Evolutionary conservation across 1,140 invertebrate genomes (phyloP), one percentile per base, ranked within the genome.

Genomic region (Leptinotarsa undecemlineata): DNA sequence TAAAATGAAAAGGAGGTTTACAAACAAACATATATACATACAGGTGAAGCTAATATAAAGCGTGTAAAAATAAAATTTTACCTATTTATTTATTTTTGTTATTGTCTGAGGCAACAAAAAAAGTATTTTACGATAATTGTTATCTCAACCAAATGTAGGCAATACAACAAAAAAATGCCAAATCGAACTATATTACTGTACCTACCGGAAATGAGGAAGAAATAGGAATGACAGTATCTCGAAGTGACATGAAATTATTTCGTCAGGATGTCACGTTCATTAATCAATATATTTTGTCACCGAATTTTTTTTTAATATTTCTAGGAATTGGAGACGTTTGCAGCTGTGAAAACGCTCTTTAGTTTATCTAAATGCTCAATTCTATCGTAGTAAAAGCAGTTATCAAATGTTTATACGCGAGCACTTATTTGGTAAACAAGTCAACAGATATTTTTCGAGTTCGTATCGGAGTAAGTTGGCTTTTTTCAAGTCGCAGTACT

Each of bases 381-480:
- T 42, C 8, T 6, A 33, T 33, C 26, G 6, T 33, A 33, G 26
- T 33, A 33, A 33, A 1, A 33, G 26, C 26, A 8, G 26, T 61
- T 61, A n/a, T 61, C 60, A n/a, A 20, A n/a, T n/a, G 20, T n/a
- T 61, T 14, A n/a, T 61, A 61, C 20, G 17, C 60, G 60, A 61
- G 60, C 60, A 61, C 20, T 61, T 61, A 20, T 61, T 61, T 61
- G 17, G 60, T 20, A 20, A 17, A 64, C 17, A 64, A 64, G 6
- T 64, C 21, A 21, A 64, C 17, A 20, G n/a, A 64, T 64, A 19
- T 64, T 64, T 64, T 15, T 64, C 63, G 63, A 64, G 17, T 64
- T 64, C n/a, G 33, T 42, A 64, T 15, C 60, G 60, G 20, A 19
- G 63, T 20, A 64, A 64, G 17, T 19, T 64, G 8, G 60, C 11